Conservation (phyloP, 2,797 vertebrate species). For the Enteromius anoplus region DNA sequence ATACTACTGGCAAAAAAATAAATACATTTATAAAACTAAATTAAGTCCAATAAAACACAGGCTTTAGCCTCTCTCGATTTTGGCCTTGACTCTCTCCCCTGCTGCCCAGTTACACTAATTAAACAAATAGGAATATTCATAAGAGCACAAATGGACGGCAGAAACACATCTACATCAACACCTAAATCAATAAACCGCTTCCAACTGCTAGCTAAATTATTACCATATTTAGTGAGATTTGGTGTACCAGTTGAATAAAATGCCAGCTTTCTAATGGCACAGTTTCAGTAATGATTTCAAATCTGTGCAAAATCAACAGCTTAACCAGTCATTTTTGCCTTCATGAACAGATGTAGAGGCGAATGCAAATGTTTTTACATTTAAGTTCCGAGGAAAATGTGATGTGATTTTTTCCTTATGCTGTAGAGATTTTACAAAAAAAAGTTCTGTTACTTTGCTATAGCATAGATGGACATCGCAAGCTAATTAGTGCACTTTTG, state of each 20-base stretch:
- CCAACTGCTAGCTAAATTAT: conserved; percentile 38
- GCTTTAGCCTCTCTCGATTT: conserved; percentile 32
- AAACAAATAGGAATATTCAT: conserved; percentile 39
- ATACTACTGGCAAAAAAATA: conserved; percentile 26
- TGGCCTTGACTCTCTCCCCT: conserved; percentile 11
- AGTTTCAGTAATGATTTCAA: conserved; percentile 19
- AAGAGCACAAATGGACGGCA: conserved; percentile 17
- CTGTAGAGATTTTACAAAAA: not conserved
- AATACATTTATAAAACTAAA: conserved; percentile 3
- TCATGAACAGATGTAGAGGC: conserved; percentile 25
- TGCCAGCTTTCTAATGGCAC: conserved; percentile 23
- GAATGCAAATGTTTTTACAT: not conserved
- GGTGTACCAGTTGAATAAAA: conserved; percentile 18
- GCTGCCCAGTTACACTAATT: conserved; percentile 44
- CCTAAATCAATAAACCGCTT: conserved; percentile 40
- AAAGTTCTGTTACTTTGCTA: not conserved
- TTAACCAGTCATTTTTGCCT: conserved; percentile 6
- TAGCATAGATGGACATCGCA: not conserved
- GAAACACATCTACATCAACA: conserved; percentile 37
- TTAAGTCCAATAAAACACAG: conserved; percentile 32
- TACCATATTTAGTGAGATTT: conserved; percentile 38
- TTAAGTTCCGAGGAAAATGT: not conserved
- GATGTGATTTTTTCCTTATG: not conserved
- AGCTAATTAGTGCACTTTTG: not conserved
- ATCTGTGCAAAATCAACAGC: conserved; percentile 8